Conservation (phyloP, 2,888 invertebrate genomes). For the Mayetiola destructor region DNA sequence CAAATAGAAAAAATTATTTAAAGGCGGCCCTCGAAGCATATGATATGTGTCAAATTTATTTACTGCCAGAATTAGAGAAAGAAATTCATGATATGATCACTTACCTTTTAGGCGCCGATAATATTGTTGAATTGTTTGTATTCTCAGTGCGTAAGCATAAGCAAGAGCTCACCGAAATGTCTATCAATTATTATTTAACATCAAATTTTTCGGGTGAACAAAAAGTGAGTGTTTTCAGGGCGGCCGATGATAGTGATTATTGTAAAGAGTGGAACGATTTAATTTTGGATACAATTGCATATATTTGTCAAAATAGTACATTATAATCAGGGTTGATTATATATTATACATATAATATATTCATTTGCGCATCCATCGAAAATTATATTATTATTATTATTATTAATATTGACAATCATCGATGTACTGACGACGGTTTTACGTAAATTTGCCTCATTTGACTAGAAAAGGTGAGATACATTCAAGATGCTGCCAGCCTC, state of each 20-base stretch:
- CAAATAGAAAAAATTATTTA: neutral
- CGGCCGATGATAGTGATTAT: slow-evolving; percentile 25
- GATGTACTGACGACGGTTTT: too few relatives aligned
- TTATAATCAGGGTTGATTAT: too few relatives aligned
- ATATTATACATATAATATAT: neutral
- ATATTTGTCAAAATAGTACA: slow-evolving; percentile 2
- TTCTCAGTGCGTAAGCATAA: slow-evolving; percentile 34
- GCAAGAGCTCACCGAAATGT: slow-evolving; percentile 30
- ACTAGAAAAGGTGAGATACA: too few relatives aligned
- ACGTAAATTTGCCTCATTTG: too few relatives aligned
- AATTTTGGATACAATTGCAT: slow-evolving; percentile 29
- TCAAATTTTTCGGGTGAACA: slow-evolving; percentile 24
- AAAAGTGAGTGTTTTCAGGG: slow-evolving; percentile 30
- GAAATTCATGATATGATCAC: slow-evolving; percentile 27
- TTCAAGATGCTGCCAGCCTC: too few relatives aligned
- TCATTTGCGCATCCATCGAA: too few relatives aligned
- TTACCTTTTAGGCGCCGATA: slow-evolving; percentile 26
- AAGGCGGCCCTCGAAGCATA: slow-evolving; percentile 29
- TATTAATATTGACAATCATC: too few relatives aligned
- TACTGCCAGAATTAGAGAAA: slow-evolving; percentile 30
- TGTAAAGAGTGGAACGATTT: slow-evolving; percentile 34
- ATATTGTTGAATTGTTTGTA: slow-evolving; percentile 30
- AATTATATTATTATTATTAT: too few relatives aligned
- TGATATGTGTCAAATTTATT: slow-evolving; percentile 33
- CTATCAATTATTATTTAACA: slow-evolving; percentile 33